Evolutionary conservation across 2,113 vertebrate species (phyloP).

Genomic region (Delphinapterus leucas): DNA sequence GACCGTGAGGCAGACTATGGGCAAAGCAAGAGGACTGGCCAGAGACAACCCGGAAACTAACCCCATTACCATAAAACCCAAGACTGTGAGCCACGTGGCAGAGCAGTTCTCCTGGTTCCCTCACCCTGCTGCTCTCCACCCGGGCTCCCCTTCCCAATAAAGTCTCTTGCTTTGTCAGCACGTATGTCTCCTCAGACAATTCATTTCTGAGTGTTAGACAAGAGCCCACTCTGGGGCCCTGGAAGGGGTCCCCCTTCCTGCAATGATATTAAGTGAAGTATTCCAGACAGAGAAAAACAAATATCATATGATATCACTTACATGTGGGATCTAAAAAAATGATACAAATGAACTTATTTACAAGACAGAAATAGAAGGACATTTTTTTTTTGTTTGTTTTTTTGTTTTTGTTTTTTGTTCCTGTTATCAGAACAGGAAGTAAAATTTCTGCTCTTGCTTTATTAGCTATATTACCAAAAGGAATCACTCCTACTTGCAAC

Average conservation of each 20-base stretch:
- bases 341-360: too few relatives aligned
- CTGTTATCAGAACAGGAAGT: background rate
- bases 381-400: too few relatives aligned
- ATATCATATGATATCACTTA: too few relatives aligned
- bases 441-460: background rate
- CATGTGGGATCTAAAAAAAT: too few relatives aligned
- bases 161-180: background rate
- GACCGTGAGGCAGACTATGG: background rate
- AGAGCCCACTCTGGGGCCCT: background rate
- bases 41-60: background rate
- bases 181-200: accelerated
- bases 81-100: background rate
- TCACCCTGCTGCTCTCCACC: background rate
- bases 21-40: background rate
- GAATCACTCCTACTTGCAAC: background rate
- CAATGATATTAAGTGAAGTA: too few relatives aligned
- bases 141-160: background rate
- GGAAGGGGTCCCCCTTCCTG: too few relatives aligned
- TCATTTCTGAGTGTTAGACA: background rate
- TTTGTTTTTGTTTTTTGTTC: too few relatives aligned
- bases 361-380: too few relatives aligned
- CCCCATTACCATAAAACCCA: background rate
- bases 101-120: background rate
- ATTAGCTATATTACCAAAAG: background rate
- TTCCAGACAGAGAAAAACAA: too few relatives aligned